Evolutionary conservation across 2,113 vertebrate species (phyloP), one percentile per base, ranked within the genome.

Genomic region (Sitta europaea): DNA sequence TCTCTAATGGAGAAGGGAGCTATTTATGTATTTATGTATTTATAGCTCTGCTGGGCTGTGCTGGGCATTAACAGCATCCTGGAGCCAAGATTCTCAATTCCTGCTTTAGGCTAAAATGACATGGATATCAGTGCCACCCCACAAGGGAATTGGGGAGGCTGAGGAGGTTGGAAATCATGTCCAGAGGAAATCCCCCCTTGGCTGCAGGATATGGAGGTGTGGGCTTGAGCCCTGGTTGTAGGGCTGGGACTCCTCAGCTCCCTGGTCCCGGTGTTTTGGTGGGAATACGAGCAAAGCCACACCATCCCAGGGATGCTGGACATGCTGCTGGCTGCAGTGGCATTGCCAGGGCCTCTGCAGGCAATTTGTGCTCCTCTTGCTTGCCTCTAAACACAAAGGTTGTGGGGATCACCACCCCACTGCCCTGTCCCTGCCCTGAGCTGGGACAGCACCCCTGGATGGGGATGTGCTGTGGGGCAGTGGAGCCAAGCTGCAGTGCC

Each of bases 261-360:
- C 61, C 17, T 36, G 53, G 3, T n/a, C 13, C 20, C 0, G 0
- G 27, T 0, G 3, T 43, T 65, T 40, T 4, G 12, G 14, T 27
- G 31, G 42, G 27, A 75, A 18, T 33, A 16, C 1, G 6, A n/a
- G 29, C 45, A 61, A 67, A 73, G 23, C 19, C 47, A n/a, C 55
- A n/a, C 1, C 31, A 31, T 61, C 65, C 61, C 15, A 33, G 38
- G 57, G 24, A 31, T 22, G 51, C 29, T 61, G 61, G 3, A 0
- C 19, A 6, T 24, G 57, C 22, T 7, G 1, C 55, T 27, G 53
- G 28, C n/a, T 16, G 0, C 14, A n/a, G 33, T 1, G 4, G 14
- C 71, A 43, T 6, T 50, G 42, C 59, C 40, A 51, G 33, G 48
- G 51, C 21, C 43, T 76, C 63, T 59, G 59, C 24, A 23, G 15